Base-by-base conservation (phyloP, 2,113 vertebrate genomes). In the Sorex fumeus region DNA sequence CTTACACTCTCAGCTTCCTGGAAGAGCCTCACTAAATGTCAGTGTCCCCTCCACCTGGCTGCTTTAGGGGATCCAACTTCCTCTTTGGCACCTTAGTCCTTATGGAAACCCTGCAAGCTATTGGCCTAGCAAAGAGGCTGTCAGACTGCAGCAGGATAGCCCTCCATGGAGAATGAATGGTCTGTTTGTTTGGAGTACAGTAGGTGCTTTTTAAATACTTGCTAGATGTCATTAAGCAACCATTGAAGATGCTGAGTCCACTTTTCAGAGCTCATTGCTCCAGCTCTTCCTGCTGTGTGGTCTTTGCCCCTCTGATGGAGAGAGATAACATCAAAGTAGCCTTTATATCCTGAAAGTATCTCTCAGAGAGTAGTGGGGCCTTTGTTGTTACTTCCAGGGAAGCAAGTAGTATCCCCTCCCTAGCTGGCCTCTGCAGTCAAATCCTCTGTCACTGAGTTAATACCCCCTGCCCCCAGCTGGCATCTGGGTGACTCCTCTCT, bases 301-400 rank as follows among this genome's bases (percentile, higher is more conserved):
- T 79, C 43, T 36, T 4, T 0, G 25, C 12, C 13, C 16, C 13
- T 12, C 50, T 50, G 12, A 3, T 10, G 9, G 67, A 32, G 32
- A 70, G 71, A 36, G 32, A 64, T 32, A 84, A 8, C 32, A 28
- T 50, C 34, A 74, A 82, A 71, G 12, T 12, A 66, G 1, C 3
- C 1, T 27, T 85, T 71, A 23, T 1, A 60, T 7, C 13, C 18
- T 75, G 27, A 87, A 82, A 32, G 9, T 69, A 75, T 34, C 28
- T 66, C 30, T 75, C 18, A 84, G 77, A 32, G 32, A 27, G 84
- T 79, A 75, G 86, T 91, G 66, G 43, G 6, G 6, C 89, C n/a
- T 43, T 9, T 43, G 32, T 62, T 82, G 18, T 2, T 67, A 60
- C 11, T 6, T 85, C n/a, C 50, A 72, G 47, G 66, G 19, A 82